Evolutionary conservation across 2,888 invertebrate genomes (phyloP).

Genomic region (Drosophila flavopinicola): DNA sequence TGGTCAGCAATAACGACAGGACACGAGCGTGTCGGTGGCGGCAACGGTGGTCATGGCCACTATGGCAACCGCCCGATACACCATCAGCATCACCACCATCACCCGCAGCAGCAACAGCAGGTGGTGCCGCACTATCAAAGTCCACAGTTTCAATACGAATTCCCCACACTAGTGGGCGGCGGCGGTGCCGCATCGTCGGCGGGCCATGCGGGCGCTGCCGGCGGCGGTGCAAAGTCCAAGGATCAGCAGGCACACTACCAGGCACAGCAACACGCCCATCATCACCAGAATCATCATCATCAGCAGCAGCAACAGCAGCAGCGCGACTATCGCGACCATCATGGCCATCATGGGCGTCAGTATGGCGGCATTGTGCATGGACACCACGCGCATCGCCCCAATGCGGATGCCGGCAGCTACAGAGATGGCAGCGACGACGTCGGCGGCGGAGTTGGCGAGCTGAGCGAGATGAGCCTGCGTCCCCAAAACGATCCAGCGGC

Average conservation of each 20-base stretch:
- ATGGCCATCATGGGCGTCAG: constrained; percentile 57
- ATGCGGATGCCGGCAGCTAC: constrained; percentile 71
- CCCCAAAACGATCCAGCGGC: constrained; percentile 84
- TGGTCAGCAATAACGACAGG: constrained; percentile 87
- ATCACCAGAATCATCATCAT: constrained; percentile 67
- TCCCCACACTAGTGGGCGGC: constrained; percentile 89
- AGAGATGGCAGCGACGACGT: constrained; percentile 84
- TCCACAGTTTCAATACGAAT: constrained; percentile 97
- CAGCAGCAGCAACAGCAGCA: constrained; percentile 62
- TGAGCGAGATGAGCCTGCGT: constrained; percentile 82
- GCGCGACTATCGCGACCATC: constrained; percentile 67
- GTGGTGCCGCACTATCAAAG: constrained; percentile 90
- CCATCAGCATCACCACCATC: constrained; percentile 41
- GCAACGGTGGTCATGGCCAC: constrained; percentile 55
- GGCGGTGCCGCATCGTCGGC: constrained; percentile 57
- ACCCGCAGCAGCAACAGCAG: constrained; percentile 63
- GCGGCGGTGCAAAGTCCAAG: constrained; percentile 45
- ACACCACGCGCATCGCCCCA: constrained; percentile 61
- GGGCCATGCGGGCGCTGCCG: constrained; percentile 64
- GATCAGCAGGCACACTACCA: constrained; percentile 64
- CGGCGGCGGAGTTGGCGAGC: constrained; percentile 64
- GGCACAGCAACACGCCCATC: constrained; percentile 58
- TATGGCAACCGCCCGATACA: constrained; percentile 54
- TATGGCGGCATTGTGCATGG: constrained; percentile 46
- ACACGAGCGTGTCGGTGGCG: constrained; percentile 78